A percentile compares a stretch with the other conserved stretches of the same genome.
Conservation (phyloP, 1,140 invertebrate species). For the Leptinotarsa lineolata region DNA sequence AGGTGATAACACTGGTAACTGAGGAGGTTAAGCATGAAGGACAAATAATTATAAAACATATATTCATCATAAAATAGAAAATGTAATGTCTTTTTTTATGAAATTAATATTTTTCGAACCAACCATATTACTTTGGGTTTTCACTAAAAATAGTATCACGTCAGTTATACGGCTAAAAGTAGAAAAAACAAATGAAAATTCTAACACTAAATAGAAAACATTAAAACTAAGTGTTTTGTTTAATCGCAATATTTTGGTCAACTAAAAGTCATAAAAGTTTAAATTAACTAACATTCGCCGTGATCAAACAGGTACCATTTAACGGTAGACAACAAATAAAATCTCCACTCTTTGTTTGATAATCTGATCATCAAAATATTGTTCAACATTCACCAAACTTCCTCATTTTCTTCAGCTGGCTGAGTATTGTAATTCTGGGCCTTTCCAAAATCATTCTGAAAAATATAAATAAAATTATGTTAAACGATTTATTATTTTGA, state of each 20-base stretch:
- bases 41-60: too few relatives aligned
- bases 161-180: slow-evolving; percentile 32
- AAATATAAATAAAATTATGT: slow-evolving; percentile 24
- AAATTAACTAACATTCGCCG: background rate
- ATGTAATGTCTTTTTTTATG: slow-evolving; percentile 10
- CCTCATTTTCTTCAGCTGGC: slow-evolving; percentile 43
- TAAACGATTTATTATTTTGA: slow-evolving; percentile 8
- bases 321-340: background rate
- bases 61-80: slow-evolving; percentile 11
- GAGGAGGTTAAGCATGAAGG: too few relatives aligned
- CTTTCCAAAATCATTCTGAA: slow-evolving; percentile 45
- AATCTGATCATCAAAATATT: background rate
- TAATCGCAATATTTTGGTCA: background rate
- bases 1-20: too few relatives aligned
- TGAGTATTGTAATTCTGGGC: slow-evolving; percentile 35
- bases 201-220: background rate
- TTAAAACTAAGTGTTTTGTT: background rate
- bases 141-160: slow-evolving; percentile 33
- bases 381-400: slow-evolving; percentile 43
- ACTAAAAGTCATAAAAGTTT: slow-evolving; percentile 17
- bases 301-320: background rate
- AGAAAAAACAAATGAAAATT: slow-evolving; percentile 20
- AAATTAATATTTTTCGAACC: background rate
- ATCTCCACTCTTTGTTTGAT: background rate
- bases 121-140: slow-evolving; percentile 33